Base-by-base conservation (phyloP, 2,113 vertebrate genomes). In the Sarotherodon lohbergeri region DNA sequence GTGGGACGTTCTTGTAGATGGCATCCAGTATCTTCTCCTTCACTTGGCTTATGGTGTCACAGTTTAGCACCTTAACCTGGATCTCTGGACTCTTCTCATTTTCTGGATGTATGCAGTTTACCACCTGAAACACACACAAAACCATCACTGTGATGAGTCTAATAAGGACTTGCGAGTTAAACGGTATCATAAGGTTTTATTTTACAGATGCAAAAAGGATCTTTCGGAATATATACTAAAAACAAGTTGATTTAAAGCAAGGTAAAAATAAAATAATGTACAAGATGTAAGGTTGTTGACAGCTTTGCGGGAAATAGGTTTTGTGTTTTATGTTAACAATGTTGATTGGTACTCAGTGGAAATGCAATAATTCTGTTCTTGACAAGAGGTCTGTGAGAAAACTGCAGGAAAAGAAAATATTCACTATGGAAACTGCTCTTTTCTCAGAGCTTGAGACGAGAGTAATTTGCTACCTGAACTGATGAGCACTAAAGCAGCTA, bases 21-120 rank as follows among this genome's bases (percentile, higher is more conserved):
- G 99, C 98, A 3, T 99, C 99, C 1, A 99, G 97, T 88, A 99
- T 99, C 95, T 99, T 99, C 95, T 99, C 99, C 94, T 99, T 99
- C 90, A 98, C 98, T 90, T 99, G 99, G 1, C 97, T 99, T 94
- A 99, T 98, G 91, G 99, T 99, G 95, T 99, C 99, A 1, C 99
- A 99, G 93, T 99, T 99, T 78, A 99, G 95, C 68, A 97, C 98
- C 96, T 99, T 99, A 88, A 99, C 98, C 0, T 98, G 98, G 91
- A 99, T 97, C 96, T 99, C 98, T 0, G 98, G 96, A 76, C 98
- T 99, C 95, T 99, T 99, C 95, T 97, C 97, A 0, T 97, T 99
- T 93, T 99, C 99, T 0, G 99, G 98, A 88, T 98, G 99, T 92
- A 99, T 97, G 5, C 99, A 99, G 95, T 98, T 99, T 90, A 99